These are phyloP conservation scores for Drymonia ruficornis DNA, from an alignment of 2,888 invertebrate genomes.

Conservation along the genomic window DNA sequence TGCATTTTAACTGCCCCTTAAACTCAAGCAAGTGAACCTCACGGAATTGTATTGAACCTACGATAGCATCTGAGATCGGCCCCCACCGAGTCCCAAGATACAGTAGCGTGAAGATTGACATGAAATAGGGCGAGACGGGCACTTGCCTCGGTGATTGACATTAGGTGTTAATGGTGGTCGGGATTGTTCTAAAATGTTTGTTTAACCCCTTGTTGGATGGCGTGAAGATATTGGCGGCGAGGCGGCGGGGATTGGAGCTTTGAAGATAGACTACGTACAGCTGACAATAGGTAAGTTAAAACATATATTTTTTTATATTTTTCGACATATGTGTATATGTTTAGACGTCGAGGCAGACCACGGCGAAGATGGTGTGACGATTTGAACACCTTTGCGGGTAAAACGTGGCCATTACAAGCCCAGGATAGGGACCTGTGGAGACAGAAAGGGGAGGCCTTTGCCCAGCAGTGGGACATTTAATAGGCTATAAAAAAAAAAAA, in stretches of 20 bases:
- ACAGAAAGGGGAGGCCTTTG: too few relatives aligned
- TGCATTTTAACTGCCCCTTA: conserved; percentile 9
- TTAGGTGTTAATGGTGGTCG: conserved; percentile 56
- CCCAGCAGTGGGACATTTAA: too few relatives aligned
- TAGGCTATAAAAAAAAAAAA: too few relatives aligned
- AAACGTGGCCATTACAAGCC: too few relatives aligned
- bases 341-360: too few relatives aligned
- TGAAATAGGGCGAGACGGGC: conserved; percentile 57
- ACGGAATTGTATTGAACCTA: conserved; percentile 38
- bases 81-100: conserved; percentile 19
- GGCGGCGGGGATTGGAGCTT: neutral
- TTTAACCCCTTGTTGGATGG: conserved; percentile 34
- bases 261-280: neutral
- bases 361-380: too few relatives aligned
- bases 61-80: conserved; percentile 32
- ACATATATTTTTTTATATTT: too few relatives aligned
- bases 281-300: too few relatives aligned
- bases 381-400: too few relatives aligned
- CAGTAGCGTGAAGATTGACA: conserved; percentile 52
- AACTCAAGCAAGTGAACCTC: conserved; percentile 19
- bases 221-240: conserved; percentile 18
- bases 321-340: too few relatives aligned
- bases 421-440: too few relatives aligned
- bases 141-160: conserved; percentile 56
- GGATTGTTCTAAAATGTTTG: conserved; percentile 41